phyloP scores from a whole-genome alignment of 2,888 invertebrate genomes.

The Caenorhabditis sp. region DNA sequence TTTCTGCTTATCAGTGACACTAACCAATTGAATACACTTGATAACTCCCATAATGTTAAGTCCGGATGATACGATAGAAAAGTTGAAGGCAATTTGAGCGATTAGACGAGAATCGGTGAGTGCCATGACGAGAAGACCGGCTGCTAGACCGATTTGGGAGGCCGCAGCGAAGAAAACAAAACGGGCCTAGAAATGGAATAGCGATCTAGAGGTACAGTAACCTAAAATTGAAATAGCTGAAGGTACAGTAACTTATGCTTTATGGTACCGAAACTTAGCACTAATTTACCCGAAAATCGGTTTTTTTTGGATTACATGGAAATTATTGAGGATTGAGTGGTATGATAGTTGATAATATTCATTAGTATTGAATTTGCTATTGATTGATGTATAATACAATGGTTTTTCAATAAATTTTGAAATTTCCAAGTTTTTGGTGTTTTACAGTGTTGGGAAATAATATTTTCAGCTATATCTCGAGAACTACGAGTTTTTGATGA shows the following conservation, averaged over 20 bases:
- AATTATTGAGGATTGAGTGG: no score
- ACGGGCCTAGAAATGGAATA: conserved; percentile 38
- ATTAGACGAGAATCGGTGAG: conserved; percentile 48
- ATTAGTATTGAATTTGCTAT: background rate
- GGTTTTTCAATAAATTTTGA: background rate
- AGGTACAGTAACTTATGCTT: no score
- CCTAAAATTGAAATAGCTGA: no score
- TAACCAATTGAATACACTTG: conserved; percentile 67
- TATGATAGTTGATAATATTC: background rate
- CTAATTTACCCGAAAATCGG: no score
- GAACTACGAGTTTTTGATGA: background rate
- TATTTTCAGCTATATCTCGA: background rate
- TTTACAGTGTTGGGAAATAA: no score
- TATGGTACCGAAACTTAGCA: no score
- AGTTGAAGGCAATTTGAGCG: conserved; percentile 69
- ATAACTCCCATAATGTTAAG: conserved; percentile 71
- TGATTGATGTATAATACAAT: background rate
- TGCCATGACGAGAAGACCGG: conserved; percentile 69
- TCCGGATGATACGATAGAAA: conserved; percentile 67
- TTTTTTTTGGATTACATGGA: no score
- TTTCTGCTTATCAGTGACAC: no score
- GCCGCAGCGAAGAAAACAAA: conserved; percentile 72
- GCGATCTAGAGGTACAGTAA: no score
- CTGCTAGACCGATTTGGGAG: conserved; percentile 72
- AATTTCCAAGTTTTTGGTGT: no score